Base-by-base conservation (phyloP, 2,113 vertebrate genomes). In the Bagarius yarrelli region DNA sequence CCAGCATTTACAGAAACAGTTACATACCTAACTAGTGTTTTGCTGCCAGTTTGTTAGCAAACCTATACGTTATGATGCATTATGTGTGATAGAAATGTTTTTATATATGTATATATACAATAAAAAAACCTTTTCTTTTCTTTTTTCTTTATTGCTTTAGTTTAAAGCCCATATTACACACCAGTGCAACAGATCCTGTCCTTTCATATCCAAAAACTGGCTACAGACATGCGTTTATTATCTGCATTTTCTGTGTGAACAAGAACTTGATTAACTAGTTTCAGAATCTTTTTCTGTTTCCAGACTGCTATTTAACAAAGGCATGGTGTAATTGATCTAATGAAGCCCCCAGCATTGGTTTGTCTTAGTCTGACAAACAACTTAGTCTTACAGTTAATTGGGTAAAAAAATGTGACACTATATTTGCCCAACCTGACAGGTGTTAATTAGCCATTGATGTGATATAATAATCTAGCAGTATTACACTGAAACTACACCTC, bases 371-470 rank as follows among this genome's bases (percentile, higher is more conserved):
- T 90, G 89, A 91, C 87, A 90, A 47, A 47, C 44, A 47, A 47
- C 44, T 47, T 47, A 3, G 89, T 88, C 83, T 81, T 85, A 83
- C 84, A 90, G 86, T 92, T 91, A 91, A 91, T 91, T 86, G 84
- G 88, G 89, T 90, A 89, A 91, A 90, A 75, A 93, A 91, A 81
- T 85, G 85, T 86, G 87, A 91, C 85, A 40, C 59, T 84, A 40
- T 90, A 89, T 80, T 90, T 90, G 87, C 87, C 83, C 83, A 85
- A 88, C 87, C 88, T 93, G 90, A 91, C 89, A 92, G 88, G 76
- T 85, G 80, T 86, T 93, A 94, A 93, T 94, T 92, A 89, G 89
- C 87, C 85, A 86, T 85, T 80, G 83, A 84, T 87, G 87, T 88
- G 73, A 80, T 87, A 88, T 90, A 92, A 92, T 89, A n/a, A n/a